These are phyloP conservation scores for Geophilus truncorum DNA, from an alignment of 2,888 invertebrate species.

Conservation along the genomic window DNA sequence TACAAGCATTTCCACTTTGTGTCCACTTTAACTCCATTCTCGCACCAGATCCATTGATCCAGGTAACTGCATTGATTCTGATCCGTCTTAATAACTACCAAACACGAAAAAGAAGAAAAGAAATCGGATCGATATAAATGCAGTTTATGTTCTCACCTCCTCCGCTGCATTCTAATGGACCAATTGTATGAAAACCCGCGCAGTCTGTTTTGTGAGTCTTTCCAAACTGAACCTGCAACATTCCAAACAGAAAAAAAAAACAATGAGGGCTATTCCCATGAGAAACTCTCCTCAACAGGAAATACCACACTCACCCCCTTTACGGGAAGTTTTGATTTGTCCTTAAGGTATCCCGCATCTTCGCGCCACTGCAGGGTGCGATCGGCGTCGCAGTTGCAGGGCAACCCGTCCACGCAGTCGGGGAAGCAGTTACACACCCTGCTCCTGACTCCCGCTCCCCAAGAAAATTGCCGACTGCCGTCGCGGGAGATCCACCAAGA, in stretches of 20 bases:
- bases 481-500: slow-evolving; percentile 39
- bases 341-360: slow-evolving; percentile 40
- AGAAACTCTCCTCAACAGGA: no score
- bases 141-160: slow-evolving; percentile 36
- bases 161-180: slow-evolving; percentile 42
- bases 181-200: slow-evolving; percentile 41
- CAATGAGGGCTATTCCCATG: no score
- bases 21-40: slow-evolving; percentile 41
- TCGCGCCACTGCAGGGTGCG: slow-evolving; percentile 37
- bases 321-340: slow-evolving; percentile 39
- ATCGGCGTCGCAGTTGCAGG: slow-evolving; percentile 41
- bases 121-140: background rate
- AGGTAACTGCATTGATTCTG: background rate
- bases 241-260: no score
- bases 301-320: background rate
- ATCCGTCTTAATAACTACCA: background rate
- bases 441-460: slow-evolving; percentile 39
- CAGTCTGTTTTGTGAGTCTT: slow-evolving; percentile 40
- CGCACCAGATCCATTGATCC: slow-evolving; percentile 36
- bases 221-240: slow-evolving; percentile 40
- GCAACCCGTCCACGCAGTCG: slow-evolving; percentile 36
- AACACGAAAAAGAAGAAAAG: background rate
- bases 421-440: slow-evolving; percentile 40
- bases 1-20: slow-evolving; percentile 40
- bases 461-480: slow-evolving; percentile 39